Percentiles rank a stretch among this genome's conserved stretches.
Evolutionary conservation across 1,140 invertebrate species (phyloP).

Genomic region (Eriosoma lanigerum): DNA sequence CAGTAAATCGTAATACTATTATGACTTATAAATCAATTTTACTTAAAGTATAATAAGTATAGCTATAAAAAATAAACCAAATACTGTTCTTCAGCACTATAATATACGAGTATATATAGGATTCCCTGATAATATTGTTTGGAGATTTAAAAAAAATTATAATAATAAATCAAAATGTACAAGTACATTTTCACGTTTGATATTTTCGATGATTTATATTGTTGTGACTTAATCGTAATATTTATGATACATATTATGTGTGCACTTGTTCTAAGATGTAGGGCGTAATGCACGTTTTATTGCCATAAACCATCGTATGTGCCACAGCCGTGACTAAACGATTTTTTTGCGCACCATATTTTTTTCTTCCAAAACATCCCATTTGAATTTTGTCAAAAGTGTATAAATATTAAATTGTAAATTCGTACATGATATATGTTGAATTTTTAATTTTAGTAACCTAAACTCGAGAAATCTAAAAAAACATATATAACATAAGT

Average conservation of each 20-base stretch:
- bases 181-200: not conserved
- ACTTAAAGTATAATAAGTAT: too few relatives aligned
- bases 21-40: too few relatives aligned
- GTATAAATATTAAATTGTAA: not conserved
- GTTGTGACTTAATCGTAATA: conserved; percentile 7
- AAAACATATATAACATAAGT: too few relatives aligned
- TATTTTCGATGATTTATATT: conserved; percentile 21
- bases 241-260: not conserved
- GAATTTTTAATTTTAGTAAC: too few relatives aligned
- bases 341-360: not conserved
- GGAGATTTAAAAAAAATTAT: not conserved
- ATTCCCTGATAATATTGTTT: not conserved
- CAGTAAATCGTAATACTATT: too few relatives aligned
- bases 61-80: too few relatives aligned
- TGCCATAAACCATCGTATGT: conserved; percentile 30
- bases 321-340: conserved; percentile 11
- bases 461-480: conserved; percentile 16
- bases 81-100: too few relatives aligned
- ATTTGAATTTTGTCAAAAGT: not conserved
- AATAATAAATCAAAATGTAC: conserved; percentile 25
- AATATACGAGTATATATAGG: too few relatives aligned
- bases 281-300: conserved; percentile 7
- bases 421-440: not conserved
- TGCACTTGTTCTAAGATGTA: not conserved
- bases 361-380: not conserved